Evolutionary conservation across 2,797 vertebrate species (phyloP), one percentile per base, ranked within the genome.

Genomic region (Sebastes kiyomatsui): DNA sequence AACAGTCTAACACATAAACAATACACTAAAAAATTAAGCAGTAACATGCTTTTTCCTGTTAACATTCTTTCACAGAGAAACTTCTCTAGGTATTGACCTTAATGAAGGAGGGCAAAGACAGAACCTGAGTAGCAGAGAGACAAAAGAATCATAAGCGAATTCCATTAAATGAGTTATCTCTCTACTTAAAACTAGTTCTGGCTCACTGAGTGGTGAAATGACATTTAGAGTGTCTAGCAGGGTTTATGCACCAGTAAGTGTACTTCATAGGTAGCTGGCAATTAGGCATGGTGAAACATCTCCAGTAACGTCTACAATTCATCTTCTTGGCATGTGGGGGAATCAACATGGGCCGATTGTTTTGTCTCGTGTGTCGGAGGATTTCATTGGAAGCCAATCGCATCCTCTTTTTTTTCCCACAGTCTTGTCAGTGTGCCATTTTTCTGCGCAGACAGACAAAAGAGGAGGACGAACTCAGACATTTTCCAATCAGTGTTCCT

Each of bases 141-240:
- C 85, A 86, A 79, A 87, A 30, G 68, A 81, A 74, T 77, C 79
- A 30, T 46, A 58, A 77, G 72, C 80, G 79, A 80, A 82, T 87
- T 83, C 82, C 72, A 87, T 85, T 86, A 85, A 90, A 92, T 80
- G 82, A 91, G 71, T 88, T 91, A 88, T 92, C 87, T 83, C 27
- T 77, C 80, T 77, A 79, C 74, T 87, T 87, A 86, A 82, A 85
- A 87, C 68, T 79, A 87, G 86, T 85, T 91, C 87, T 86, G 88
- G 85, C 84, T 88, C 88, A 91, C 62, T 88, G 91, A 85, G 81
- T 81, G 86, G 88, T 90, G 90, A 94, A 93, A 94, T 94, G 88
- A 87, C 89, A 86, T 93, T 91, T 65, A 55, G 58, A 85, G 81
- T 77, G 62, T 82, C 82, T 33, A 30, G 74, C 84, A 68, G 56